Evolutionary conservation across 2,797 vertebrate species (phyloP), one percentile per base, ranked within the genome.

Genomic region (Garrulus glandarius): DNA sequence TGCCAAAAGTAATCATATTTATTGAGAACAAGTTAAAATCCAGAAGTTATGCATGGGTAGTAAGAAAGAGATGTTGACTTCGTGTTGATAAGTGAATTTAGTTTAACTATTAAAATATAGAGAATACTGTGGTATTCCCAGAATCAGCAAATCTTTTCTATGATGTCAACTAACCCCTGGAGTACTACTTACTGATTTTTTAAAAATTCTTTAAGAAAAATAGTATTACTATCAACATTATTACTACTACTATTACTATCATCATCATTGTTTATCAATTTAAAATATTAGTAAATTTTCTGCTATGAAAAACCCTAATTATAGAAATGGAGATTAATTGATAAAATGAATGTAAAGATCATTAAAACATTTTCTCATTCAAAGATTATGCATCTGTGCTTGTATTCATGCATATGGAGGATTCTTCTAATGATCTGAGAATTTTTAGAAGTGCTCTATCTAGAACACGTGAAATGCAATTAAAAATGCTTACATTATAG

Each of bases 1-100:
- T 83, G 20, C 41, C 81, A 95, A 92, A 96, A 90, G 86, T 50
- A 88, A 89, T 63, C 32, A 77, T 39, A 61, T 92, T 53, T 78
- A 52, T 41, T 82, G 52, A 78, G 34, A 61, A 64, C 5, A 29
- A 44, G 14, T 44, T 55, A 76, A 61, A 68, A 77, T 29, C 53
- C 19, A 64, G 39, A 61, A 75, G 32, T 29, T 76, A 34, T 57
- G 32, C 5, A 32, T 34, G 29, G 7, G 9, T 57, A 64, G 23
- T 52, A 76, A 68, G 44, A 75, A 74, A 63, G 70, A 78, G 6
- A n/a, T 67, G 20, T 17, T 57, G 18, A 36, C 8, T 87, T 93
- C 29, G 26, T 36, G 43, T 10, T 75, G 30, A 72, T 17, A 43
- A 63, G 41, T 32, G 12, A 56, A 44, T 93, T 92, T 90, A 57